These are phyloP conservation scores for Chrysemys picta DNA, from an alignment of 2,113 vertebrate species.

Conservation along the genomic window DNA sequence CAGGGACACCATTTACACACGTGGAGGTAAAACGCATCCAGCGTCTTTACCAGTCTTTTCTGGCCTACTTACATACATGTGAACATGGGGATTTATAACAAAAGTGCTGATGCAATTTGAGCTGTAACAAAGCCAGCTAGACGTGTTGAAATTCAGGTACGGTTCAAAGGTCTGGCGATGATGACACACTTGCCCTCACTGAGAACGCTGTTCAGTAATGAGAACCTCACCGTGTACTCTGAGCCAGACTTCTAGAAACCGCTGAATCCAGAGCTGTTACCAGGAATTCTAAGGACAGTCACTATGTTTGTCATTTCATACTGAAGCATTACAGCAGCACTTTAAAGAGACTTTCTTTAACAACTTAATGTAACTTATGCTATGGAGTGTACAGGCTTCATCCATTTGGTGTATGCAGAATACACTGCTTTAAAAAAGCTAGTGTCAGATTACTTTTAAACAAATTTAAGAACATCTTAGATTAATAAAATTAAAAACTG, in stretches of 20 bases:
- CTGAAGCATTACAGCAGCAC: not conserved
- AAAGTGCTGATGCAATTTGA: rapidly evolving
- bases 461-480: not conserved
- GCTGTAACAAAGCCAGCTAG: rapidly evolving
- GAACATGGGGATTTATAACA: not conserved
- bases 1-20: rapidly evolving
- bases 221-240: constrained; percentile 59
- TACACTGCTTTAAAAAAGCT: not conserved
- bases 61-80: constrained; percentile 2
- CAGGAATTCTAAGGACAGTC: not conserved
- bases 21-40: not conserved
- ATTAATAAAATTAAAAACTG: not conserved
- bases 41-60: not conserved
- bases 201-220: constrained; percentile 59
- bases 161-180: constrained; percentile 47
- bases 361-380: not conserved
- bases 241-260: constrained; percentile 32
- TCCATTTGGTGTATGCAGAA: not conserved
- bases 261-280: not conserved
- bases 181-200: constrained; percentile 74
- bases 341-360: not conserved
- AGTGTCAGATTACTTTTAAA: not conserved
- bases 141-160: not conserved
- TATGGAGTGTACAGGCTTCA: not conserved
- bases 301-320: rapidly evolving